phyloP scores from a whole-genome alignment of 1,140 invertebrate species.

The Bombus affinis region DNA sequence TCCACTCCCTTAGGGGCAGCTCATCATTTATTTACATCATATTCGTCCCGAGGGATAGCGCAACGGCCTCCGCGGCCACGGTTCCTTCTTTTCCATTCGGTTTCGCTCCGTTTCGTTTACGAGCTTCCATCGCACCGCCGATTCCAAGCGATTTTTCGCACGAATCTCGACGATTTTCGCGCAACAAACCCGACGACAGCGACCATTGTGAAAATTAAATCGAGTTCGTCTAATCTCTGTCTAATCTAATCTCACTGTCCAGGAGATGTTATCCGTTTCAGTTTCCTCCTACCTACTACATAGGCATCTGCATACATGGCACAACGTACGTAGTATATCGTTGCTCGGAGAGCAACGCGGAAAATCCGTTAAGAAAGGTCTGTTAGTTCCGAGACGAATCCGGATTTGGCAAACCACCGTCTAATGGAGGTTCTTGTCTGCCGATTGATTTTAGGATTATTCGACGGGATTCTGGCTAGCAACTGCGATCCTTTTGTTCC shows the following conservation, averaged over 20 bases:
- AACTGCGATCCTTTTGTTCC: slow-evolving; percentile 74
- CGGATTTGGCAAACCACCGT: slow-evolving; percentile 60
- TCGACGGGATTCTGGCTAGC: slow-evolving; percentile 66
- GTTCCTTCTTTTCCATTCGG: neutral
- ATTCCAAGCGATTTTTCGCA: neutral
- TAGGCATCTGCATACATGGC: no score
- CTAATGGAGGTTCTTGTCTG: slow-evolving; percentile 69
- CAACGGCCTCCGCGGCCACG: slow-evolving; percentile 22
- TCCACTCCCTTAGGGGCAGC: slow-evolving; percentile 80
- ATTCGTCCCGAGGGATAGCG: slow-evolving; percentile 76
- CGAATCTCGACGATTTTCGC: neutral
- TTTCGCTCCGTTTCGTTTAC: slow-evolving; percentile 2
- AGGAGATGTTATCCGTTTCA: no score
- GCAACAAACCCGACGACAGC: neutral
- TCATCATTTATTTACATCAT: slow-evolving; percentile 82
- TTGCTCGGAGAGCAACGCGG: no score
- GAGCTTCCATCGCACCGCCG: neutral
- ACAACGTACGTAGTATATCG: no score
- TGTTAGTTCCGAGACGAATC: slow-evolving; percentile 18
- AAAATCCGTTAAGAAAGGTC: slow-evolving; percentile 8
- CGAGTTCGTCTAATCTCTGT: no score
- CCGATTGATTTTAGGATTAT: slow-evolving; percentile 79
- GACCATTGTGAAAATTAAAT: neutral
- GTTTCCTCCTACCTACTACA: no score
- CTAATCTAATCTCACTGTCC: no score